Percentiles rank a stretch among this genome's conserved stretches.
These are phyloP conservation scores for Otus scops DNA, from an alignment of 2,797 vertebrate species.

Conservation along the genomic window DNA sequence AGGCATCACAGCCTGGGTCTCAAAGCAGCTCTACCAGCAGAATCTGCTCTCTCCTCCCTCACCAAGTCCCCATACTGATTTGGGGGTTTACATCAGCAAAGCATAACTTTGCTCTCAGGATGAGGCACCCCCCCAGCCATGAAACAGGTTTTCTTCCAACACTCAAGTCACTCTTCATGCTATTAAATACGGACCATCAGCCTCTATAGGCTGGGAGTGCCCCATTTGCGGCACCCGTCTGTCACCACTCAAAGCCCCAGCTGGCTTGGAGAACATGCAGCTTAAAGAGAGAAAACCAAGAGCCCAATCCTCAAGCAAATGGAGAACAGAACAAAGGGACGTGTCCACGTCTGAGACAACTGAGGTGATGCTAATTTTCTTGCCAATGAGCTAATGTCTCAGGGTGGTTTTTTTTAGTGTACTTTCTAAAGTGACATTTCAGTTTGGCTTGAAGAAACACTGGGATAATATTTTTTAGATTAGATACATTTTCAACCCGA, in stretches of 20 bases:
- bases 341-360: not conserved
- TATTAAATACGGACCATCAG: not conserved
- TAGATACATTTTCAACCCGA: not conserved
- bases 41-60: not conserved
- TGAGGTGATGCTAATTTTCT: slow-evolving; percentile 30
- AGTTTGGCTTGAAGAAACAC: slow-evolving; percentile 32
- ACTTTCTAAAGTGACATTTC: slow-evolving; percentile 16
- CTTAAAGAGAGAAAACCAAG: not conserved
- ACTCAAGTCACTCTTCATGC: not conserved
- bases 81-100: not conserved
- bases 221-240: not conserved
- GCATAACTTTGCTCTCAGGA: not conserved
- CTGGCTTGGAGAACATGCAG: not conserved
- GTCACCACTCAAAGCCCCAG: not conserved
- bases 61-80: not conserved
- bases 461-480: not conserved
- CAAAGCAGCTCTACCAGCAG: not conserved
- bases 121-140: not conserved
- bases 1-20: not conserved
- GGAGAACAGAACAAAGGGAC: not conserved
- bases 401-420: not conserved
- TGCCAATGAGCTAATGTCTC: slow-evolving; percentile 15
- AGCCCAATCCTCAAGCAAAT: not conserved
- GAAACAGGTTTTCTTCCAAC: not conserved
- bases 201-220: not conserved